Conservation (phyloP, 2,888 invertebrate genomes). For the Caenorhabditis sp. region DNA sequence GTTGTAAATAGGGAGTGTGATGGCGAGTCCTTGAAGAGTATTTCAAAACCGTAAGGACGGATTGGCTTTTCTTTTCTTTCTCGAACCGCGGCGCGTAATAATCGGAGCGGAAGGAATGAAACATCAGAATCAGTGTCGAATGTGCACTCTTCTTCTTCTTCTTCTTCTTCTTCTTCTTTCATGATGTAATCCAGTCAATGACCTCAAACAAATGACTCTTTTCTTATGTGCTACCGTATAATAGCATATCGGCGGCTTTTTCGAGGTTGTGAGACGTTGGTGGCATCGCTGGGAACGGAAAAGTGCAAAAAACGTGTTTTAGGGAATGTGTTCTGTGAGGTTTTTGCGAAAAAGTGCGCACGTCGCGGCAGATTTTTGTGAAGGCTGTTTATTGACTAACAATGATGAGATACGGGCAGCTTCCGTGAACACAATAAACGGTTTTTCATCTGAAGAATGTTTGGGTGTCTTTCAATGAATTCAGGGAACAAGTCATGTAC, state of each 20-base stretch:
- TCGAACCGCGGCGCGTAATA: too few species aligned
- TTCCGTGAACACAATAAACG: too few species aligned
- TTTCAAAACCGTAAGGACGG: constrained; percentile 2
- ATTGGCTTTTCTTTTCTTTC: not conserved
- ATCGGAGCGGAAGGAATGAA: not conserved
- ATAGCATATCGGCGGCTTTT: not conserved
- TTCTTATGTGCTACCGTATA: too few species aligned
- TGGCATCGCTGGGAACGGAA: constrained; percentile 10
- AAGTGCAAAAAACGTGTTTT: constrained; percentile 44
- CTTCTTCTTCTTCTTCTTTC: too few species aligned
- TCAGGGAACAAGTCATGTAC: too few species aligned
- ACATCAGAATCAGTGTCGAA: not conserved
- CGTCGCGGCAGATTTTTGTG: not conserved
- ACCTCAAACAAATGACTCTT: too few species aligned
- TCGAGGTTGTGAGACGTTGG: not conserved
- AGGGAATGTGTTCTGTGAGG: constrained; percentile 18
- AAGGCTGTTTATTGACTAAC: constrained; percentile 19
- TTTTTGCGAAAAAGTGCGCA: not conserved
- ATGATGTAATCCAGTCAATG: too few species aligned
- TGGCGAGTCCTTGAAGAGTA: not conserved
- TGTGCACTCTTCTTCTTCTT: not conserved
- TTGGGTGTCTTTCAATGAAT: too few species aligned
- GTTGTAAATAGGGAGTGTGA: constrained; percentile 3
- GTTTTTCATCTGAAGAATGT: too few species aligned
- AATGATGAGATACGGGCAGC: too few species aligned